These are phyloP conservation scores for Drosophila incognita DNA, from an alignment of 2,888 invertebrate genomes.

Conservation along the genomic window DNA sequence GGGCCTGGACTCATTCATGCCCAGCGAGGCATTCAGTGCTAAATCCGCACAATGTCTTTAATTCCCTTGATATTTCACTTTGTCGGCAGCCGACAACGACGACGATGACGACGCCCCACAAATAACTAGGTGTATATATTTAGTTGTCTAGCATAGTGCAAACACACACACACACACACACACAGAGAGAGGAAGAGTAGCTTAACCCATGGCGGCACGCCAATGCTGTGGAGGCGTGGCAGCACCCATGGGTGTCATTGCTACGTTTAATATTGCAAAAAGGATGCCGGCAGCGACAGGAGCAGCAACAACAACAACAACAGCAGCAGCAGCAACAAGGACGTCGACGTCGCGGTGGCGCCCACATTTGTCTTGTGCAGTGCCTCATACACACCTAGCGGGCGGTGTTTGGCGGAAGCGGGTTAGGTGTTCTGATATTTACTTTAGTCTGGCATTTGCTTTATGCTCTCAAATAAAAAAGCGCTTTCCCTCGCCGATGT, in stretches of 20 bases:
- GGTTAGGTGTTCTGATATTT: conserved; percentile 55
- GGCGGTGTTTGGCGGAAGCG: neutral
- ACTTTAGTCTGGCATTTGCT: conserved; percentile 76
- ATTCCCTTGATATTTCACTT: conserved; percentile 81
- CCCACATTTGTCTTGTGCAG: conserved; percentile 74
- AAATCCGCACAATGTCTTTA: conserved; percentile 80
- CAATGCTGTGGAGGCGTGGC: conserved; percentile 49
- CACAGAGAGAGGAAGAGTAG: conserved; percentile 17
- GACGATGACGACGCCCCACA: conserved; percentile 70
- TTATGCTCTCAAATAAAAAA: conserved; percentile 67
- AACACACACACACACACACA: conserved; percentile 18
- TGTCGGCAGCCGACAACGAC: conserved; percentile 40
- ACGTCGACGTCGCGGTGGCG: conserved; percentile 65
- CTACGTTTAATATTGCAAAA: conserved; percentile 81
- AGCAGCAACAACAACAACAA: conserved; percentile 35
- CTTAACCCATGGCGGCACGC: conserved; percentile 71
- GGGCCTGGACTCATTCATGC: conserved; percentile 49
- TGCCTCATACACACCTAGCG: neutral
- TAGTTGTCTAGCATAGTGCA: conserved; percentile 78
- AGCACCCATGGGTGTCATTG: conserved; percentile 78
- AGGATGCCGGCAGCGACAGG: conserved; percentile 72
- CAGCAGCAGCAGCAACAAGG: neutral
- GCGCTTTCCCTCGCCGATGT: conserved; percentile 48
- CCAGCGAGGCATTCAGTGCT: conserved; percentile 66
- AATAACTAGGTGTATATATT: conserved; percentile 82